Evolutionary conservation across 1,140 invertebrate genomes (phyloP).

Genomic region (Aphis gossypii): DNA sequence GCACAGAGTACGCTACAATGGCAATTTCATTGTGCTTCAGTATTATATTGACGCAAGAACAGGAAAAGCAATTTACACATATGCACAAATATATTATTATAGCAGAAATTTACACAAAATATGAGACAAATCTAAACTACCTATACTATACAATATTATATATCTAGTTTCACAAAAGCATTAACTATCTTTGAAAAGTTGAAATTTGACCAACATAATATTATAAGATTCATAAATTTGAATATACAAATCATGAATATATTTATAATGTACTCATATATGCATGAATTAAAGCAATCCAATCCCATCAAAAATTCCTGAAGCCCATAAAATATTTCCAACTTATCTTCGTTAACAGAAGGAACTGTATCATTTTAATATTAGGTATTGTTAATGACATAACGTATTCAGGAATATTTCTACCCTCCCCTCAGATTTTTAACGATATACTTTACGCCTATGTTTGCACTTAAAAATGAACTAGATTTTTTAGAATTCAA

Average conservation of each 20-base stretch:
- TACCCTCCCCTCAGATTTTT: too few relatives aligned
- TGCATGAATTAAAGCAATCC: too few relatives aligned
- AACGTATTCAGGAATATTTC: too few relatives aligned
- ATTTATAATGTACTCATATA: too few relatives aligned
- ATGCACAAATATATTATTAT: neutral
- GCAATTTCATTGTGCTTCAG: neutral
- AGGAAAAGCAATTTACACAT: neutral
- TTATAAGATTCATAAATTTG: too few relatives aligned
- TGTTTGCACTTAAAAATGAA: neutral
- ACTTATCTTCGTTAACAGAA: too few relatives aligned
- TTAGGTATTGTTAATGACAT: too few relatives aligned
- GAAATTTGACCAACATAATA: neutral
- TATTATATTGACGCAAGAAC: neutral
- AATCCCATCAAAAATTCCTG: too few relatives aligned
- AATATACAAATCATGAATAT: neutral
- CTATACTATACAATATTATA: neutral
- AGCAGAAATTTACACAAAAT: neutral
- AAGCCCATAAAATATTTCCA: too few relatives aligned
- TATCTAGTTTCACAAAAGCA: neutral
- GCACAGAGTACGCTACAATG: neutral
- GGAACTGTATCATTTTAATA: too few relatives aligned
- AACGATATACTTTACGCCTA: too few relatives aligned
- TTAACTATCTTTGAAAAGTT: neutral
- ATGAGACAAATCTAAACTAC: neutral
- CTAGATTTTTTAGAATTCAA: neutral